These are phyloP conservation scores for Cheiracanthium punctorium DNA, from an alignment of 2,888 invertebrate species.

Conservation along the genomic window DNA sequence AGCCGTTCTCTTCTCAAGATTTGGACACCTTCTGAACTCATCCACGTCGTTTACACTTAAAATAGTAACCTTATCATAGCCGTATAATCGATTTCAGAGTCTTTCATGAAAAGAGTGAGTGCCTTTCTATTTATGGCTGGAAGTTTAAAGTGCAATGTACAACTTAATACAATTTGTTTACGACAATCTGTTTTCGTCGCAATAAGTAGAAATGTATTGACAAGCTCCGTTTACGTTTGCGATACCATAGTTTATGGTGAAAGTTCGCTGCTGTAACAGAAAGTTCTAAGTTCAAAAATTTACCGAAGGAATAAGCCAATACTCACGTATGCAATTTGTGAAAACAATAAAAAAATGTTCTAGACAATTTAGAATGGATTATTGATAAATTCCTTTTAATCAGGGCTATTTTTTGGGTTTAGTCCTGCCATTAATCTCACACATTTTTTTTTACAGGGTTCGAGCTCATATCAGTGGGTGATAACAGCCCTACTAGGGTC, in stretches of 20 bases:
- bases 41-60: not conserved
- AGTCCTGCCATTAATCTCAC: too few species aligned
- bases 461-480: too few species aligned
- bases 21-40: not conserved
- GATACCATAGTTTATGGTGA: not conserved
- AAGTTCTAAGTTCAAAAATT: not conserved
- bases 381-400: too few species aligned
- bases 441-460: too few species aligned
- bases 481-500: too few species aligned
- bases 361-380: too few species aligned
- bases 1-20: too few species aligned
- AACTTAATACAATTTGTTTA: not conserved
- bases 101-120: not conserved
- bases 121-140: not conserved
- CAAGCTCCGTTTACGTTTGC: not conserved
- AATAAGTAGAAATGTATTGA: too few species aligned
- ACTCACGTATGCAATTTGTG: too few species aligned
- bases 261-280: not conserved
- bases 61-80: not conserved
- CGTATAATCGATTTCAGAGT: not conserved
- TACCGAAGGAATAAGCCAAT: not conserved
- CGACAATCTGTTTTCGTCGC: not conserved
- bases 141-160: not conserved
- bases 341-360: too few species aligned
- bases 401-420: too few species aligned